phyloP scores from a whole-genome alignment of 2,888 invertebrate species.

The Hydrotaea cyrtoneurina region DNA sequence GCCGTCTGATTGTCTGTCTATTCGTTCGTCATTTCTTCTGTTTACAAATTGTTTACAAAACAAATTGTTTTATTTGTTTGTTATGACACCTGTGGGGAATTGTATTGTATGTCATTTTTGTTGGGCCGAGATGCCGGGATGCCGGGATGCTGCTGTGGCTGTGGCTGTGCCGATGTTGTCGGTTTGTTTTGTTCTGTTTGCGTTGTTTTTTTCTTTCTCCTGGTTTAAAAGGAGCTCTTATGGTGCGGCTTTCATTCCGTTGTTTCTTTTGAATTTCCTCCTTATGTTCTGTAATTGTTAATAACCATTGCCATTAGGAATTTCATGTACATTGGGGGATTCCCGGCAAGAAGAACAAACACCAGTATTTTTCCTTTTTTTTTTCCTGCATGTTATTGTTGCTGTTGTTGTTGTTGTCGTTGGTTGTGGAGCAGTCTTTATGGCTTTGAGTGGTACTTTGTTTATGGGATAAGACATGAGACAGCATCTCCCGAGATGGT shows the following conservation, averaged over 20 bases:
- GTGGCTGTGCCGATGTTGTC: neutral
- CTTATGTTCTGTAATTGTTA: conserved; percentile 48
- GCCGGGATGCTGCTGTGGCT: neutral
- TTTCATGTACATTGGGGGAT: conserved; percentile 23
- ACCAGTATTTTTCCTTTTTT: neutral
- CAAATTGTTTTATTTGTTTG: conserved; percentile 62
- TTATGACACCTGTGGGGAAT: conserved; percentile 65
- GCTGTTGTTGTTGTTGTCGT: neutral
- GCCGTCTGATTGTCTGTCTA: neutral
- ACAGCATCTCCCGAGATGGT: conserved; percentile 30
- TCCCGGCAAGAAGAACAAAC: neutral
- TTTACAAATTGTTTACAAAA: conserved; percentile 38
- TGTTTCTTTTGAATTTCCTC: neutral
- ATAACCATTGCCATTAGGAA: conserved; percentile 42
- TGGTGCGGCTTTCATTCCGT: neutral
- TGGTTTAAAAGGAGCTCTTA: neutral
- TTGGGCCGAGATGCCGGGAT: neutral
- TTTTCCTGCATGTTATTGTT: neutral
- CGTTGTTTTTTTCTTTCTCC: no score
- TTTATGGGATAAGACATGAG: conserved; percentile 13
- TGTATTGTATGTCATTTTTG: conserved; percentile 47
- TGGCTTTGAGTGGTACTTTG: conserved; percentile 4
- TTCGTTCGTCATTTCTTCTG: conserved; percentile 26
- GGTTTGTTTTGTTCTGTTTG: neutral
- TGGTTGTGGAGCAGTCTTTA: neutral